phyloP scores from a whole-genome alignment of 1,140 invertebrate genomes.

The Leptinotarsa texana region DNA sequence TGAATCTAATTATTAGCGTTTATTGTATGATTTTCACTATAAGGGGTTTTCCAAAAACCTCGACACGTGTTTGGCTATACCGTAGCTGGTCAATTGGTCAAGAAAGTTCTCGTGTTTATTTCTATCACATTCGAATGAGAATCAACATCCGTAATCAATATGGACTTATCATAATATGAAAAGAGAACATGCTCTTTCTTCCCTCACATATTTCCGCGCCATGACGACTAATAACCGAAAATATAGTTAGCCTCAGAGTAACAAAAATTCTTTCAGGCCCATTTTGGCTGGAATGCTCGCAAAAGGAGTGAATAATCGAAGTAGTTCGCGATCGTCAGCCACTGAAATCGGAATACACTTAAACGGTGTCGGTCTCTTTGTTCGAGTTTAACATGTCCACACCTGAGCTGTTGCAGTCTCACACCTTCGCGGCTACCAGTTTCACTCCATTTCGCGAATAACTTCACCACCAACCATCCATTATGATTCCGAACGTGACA shows the following conservation, averaged over 20 bases:
- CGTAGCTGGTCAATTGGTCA: too few species aligned
- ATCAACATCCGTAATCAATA: too few species aligned
- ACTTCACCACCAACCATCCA: slow-evolving; percentile 28
- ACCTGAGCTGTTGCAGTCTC: slow-evolving; percentile 49
- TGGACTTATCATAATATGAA: too few species aligned
- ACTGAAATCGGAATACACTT: slow-evolving; percentile 22
- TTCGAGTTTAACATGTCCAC: slow-evolving; percentile 47
- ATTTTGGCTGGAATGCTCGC: slow-evolving; percentile 21
- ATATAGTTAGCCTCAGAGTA: neutral
- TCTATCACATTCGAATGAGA: too few species aligned
- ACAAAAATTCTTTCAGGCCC: slow-evolving; percentile 7
- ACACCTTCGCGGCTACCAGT: slow-evolving; percentile 50
- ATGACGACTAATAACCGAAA: too few species aligned
- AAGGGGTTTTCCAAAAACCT: too few species aligned
- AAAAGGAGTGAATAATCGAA: slow-evolving; percentile 8
- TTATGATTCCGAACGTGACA: slow-evolving; percentile 28
- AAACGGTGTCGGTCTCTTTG: slow-evolving; percentile 45
- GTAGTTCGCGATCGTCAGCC: slow-evolving; percentile 11
- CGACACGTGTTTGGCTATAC: too few species aligned
- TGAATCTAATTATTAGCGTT: too few species aligned
- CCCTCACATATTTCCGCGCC: too few species aligned
- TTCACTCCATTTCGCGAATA: slow-evolving; percentile 50
- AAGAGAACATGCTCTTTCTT: too few species aligned
- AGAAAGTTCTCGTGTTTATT: too few species aligned
- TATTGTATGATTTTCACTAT: too few species aligned